Percentiles rank a stretch among this genome's conserved stretches.
Conservation (phyloP, 1,140 invertebrate genomes). For the Pseudoatta argentina region DNA sequence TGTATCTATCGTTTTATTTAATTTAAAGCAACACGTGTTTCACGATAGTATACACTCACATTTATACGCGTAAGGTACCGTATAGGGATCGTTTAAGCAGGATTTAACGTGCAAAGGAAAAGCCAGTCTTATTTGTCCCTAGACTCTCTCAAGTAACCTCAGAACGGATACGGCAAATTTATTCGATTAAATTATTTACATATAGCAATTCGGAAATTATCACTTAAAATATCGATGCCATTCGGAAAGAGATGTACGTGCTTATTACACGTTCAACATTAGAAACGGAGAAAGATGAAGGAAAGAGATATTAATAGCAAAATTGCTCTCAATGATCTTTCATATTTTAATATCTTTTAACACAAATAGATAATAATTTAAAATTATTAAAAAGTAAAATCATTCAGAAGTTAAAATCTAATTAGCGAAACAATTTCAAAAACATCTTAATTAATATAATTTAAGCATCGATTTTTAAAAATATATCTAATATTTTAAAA, state of each 20-base stretch:
- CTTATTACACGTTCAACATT: neutral
- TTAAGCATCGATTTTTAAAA: neutral
- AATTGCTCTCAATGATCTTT: neutral
- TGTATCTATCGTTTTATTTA: slow-evolving; percentile 4
- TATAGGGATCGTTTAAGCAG: slow-evolving; percentile 33
- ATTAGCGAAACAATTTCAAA: neutral
- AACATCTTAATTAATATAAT: neutral
- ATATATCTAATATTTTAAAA: slow-evolving; percentile 1
- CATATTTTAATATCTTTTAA: neutral
- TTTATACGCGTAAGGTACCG: slow-evolving; percentile 18
- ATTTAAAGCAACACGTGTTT: slow-evolving; percentile 30
- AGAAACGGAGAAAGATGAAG: neutral
- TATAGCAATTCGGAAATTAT: slow-evolving; percentile 31
- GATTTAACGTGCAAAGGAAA: slow-evolving; percentile 55
- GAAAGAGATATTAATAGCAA: neutral
- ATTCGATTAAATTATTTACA: slow-evolving; percentile 57
- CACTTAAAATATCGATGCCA: neutral
- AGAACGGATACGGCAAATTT: slow-evolving; percentile 47
- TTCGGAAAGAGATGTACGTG: neutral
- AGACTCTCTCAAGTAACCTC: slow-evolving; percentile 26
- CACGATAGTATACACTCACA: neutral
- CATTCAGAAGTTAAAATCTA: no score
- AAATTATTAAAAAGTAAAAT: neutral
- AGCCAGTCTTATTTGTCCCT: slow-evolving; percentile 43
- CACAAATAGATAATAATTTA: neutral